Percentiles rank a stretch among this genome's conserved stretches.
Conservation (phyloP, 2,797 vertebrate species). For the Pterois miles region DNA sequence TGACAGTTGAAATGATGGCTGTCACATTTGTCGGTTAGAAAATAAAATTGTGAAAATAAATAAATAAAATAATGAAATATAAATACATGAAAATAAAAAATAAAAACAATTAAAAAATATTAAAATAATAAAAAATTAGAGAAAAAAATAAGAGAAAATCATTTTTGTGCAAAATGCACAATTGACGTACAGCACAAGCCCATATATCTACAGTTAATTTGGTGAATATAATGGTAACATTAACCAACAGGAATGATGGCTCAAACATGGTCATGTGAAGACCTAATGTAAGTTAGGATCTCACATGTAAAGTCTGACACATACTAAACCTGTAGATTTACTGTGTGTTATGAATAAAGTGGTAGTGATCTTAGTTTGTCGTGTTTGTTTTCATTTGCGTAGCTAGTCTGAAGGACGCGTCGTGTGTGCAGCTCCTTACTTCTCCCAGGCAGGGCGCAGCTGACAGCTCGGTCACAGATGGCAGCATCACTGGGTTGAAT, state of each 20-base stretch:
- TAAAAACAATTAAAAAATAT: no score
- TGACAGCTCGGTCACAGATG: conserved; percentile 83
- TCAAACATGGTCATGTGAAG: background rate
- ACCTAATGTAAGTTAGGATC: background rate
- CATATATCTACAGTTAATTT: background rate
- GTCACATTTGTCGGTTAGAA: no score
- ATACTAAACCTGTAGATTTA: background rate
- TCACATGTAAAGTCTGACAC: background rate
- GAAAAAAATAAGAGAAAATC: no score
- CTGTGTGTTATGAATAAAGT: background rate
- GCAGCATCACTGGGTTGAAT: conserved; percentile 85
- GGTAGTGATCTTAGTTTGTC: background rate
- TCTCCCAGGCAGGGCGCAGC: conserved; percentile 69
- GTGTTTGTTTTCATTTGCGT: background rate
- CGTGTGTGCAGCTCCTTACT: conserved; percentile 65
- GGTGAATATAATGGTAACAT: background rate
- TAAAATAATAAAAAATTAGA: no score
- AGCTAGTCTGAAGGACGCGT: background rate
- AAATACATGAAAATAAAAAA: no score
- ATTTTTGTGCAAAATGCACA: no score
- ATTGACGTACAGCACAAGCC: no score
- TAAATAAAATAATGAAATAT: no score
- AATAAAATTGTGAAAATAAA: no score
- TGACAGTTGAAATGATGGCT: background rate
- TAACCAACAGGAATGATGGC: background rate